Conservation (phyloP, 1,140 invertebrate genomes). For the Holcopasites calliopsidis region DNA sequence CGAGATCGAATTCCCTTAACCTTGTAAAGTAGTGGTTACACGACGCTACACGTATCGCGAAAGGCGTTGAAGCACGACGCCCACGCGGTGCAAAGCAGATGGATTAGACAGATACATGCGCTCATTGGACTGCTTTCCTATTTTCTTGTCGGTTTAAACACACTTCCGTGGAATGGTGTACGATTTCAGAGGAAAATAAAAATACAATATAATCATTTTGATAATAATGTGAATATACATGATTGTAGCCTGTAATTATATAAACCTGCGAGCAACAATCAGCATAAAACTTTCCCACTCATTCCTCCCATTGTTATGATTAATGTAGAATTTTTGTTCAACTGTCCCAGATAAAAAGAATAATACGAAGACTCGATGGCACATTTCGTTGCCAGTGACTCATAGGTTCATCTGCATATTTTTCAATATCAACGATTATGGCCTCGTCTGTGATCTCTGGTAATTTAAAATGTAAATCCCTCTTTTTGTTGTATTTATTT, state of each 20-base stretch:
- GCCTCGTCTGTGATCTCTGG: too few species aligned
- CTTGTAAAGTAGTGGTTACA: conserved; percentile 61
- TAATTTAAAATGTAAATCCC: too few species aligned
- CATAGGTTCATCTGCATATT: too few species aligned
- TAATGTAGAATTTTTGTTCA: too few species aligned
- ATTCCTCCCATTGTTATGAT: too few species aligned
- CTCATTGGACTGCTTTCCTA: conserved; percentile 28
- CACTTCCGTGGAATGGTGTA: background rate
- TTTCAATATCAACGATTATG: too few species aligned
- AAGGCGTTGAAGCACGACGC: conserved; percentile 60
- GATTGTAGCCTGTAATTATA: too few species aligned
- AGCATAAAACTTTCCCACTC: too few species aligned
- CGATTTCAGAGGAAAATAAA: background rate
- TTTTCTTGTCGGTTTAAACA: background rate
- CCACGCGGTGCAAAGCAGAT: conserved; percentile 37
- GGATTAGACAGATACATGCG: conserved; percentile 54
- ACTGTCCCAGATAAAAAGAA: background rate
- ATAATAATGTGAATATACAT: too few species aligned
- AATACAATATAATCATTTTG: background rate
- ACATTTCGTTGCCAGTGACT: too few species aligned
- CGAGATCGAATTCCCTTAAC: conserved; percentile 60
- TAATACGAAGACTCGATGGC: background rate
- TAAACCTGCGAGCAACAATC: too few species aligned
- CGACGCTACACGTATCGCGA: conserved; percentile 56
- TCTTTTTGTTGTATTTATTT: too few species aligned